Base-by-base conservation (phyloP, 2,888 invertebrate species). In the Melanophora roralis region DNA sequence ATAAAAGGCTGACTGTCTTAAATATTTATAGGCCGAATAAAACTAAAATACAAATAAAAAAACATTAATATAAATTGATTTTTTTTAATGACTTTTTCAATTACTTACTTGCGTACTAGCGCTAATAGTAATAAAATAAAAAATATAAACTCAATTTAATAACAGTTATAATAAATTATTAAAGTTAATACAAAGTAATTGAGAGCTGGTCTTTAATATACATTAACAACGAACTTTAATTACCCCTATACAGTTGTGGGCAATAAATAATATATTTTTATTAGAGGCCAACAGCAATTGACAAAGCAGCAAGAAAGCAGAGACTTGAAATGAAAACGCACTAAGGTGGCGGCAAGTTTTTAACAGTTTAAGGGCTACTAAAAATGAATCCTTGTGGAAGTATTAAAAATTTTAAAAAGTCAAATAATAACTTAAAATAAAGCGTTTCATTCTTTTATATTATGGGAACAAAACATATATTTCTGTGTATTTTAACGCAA, bases 31-130 rank as follows among this genome's bases (percentile, higher is more conserved):
- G 23, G 16, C 36, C 38, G 49, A 49, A n/a, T n/a, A 57, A 47
- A 32, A 36, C n/a, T 32, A 8, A 53, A 55, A 12, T 45, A 8
- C 21, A 57, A 62, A 45, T 16, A 0, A 12, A 60, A 60, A 57
- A 53, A 53, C 36, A 53, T 55, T 43, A 60, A 67, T 57, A 53
- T 67, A 67, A 75, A 71, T 59, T 53, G 47, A 67, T 67, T 47
- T 16, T 68, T 51, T 68, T 21, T 80, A 80, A 76, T 80, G 72
- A 57, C 76, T 68, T 76, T 71, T 62, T 76, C 72, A 80, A 72
- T 76, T 80, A 68, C 38, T 47, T n/a, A n/a, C n/a, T n/a, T n/a
- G n/a, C 3, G 40, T 38, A 40, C 36, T 47, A 16, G 19, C 5
- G 32, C 19, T 11, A n/a, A 32, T 0, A 14, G 40, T 21, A 34